phyloP scores from a whole-genome alignment of 35 echinoderm and acorn worm species.

The Ophiothrix spiculata region DNA sequence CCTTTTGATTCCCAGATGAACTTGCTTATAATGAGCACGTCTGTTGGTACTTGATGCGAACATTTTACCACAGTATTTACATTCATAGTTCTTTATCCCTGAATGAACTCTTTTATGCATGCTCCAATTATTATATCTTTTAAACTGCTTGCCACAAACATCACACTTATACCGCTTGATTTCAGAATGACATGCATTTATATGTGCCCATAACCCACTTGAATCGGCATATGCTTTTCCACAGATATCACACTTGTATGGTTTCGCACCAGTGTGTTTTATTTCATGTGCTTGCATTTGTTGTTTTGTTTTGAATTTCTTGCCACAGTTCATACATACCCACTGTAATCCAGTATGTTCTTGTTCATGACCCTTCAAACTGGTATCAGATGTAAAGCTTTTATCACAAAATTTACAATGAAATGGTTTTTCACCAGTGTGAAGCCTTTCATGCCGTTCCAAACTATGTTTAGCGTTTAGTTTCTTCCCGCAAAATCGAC shows the following conservation, averaged over 20 bases:
- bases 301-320: not conserved
- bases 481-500: not conserved
- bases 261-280: not conserved
- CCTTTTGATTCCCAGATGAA: too few species aligned
- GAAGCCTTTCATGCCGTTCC: not conserved
- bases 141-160: not conserved
- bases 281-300: not conserved
- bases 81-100: not conserved
- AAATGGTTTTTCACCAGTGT: too few species aligned
- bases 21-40: not conserved
- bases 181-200: not conserved
- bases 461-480: not conserved
- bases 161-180: not conserved
- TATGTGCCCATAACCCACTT: not conserved
- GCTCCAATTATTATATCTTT: not conserved
- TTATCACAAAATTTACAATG: too few species aligned
- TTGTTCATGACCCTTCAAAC: not conserved
- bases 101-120: not conserved
- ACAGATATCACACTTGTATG: not conserved
- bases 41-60: not conserved
- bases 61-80: not conserved
- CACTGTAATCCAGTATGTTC: not conserved
- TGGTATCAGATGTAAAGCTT: not conserved
- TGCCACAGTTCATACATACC: not conserved
- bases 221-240: not conserved